phyloP scores from a whole-genome alignment of 1,140 invertebrate species.

The Penaeus indicus region DNA sequence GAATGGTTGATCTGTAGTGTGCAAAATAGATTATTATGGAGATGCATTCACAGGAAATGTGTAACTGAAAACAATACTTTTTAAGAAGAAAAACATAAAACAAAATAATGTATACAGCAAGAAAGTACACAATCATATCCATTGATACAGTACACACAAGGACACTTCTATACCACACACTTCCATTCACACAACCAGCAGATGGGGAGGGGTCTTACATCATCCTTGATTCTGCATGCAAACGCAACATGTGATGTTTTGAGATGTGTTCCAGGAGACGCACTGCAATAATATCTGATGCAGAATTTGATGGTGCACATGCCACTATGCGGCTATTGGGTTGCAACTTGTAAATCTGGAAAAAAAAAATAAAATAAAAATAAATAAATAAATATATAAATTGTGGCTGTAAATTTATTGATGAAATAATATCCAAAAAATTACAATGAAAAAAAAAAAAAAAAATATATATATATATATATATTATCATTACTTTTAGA shows the following conservation, averaged over 20 bases:
- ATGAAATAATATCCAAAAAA: neutral
- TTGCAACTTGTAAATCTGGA: slow-evolving; percentile 37
- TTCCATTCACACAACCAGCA: neutral
- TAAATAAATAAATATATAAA: neutral
- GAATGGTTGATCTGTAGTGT: slow-evolving; percentile 5
- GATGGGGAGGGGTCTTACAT: neutral
- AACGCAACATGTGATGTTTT: slow-evolving; percentile 35
- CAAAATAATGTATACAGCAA: no score
- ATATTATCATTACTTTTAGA: no score
- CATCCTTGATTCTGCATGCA: slow-evolving; percentile 46
- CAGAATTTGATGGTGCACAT: slow-evolving; percentile 66
- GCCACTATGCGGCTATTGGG: slow-evolving; percentile 59
- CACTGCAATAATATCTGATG: slow-evolving; percentile 63
- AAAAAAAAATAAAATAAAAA: neutral
- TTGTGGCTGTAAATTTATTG: neutral
- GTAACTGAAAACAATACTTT: neutral
- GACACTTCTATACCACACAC: no score
- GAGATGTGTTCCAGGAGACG: slow-evolving; percentile 58
- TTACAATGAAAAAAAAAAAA: neutral
- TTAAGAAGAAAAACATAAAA: neutral
- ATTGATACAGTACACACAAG: no score
- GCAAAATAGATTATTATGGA: neutral
- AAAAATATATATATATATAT: no score
- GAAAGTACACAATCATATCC: no score
- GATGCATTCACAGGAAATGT: neutral